phyloP scores from a whole-genome alignment of 1,140 invertebrate species.

The Drosophila carrolli region DNA sequence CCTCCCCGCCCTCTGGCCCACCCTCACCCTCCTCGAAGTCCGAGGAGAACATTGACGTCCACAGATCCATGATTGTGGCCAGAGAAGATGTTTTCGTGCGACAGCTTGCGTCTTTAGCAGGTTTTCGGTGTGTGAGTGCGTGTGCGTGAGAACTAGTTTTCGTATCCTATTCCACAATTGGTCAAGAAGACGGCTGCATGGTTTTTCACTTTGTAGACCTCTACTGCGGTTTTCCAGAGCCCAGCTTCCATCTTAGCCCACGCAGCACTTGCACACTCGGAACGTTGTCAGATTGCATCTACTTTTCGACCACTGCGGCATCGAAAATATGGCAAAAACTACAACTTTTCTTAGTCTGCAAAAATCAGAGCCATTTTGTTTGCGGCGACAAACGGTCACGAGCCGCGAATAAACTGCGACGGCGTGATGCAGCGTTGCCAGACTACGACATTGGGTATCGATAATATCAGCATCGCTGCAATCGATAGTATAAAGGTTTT shows the following conservation, averaged over 20 bases:
- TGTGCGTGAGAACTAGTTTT: constrained; percentile 67
- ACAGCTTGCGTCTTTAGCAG: constrained; percentile 11
- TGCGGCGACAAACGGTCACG: constrained; percentile 44
- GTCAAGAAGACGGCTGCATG: constrained; percentile 14
- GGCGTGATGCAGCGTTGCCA: constrained; percentile 4
- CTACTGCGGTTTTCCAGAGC: background rate
- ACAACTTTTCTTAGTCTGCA: constrained; percentile 51
- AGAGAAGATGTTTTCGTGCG: constrained; percentile 9
- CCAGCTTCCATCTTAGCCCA: constrained; percentile 11
- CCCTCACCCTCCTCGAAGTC: constrained; percentile 62
- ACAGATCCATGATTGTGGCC: constrained; percentile 71
- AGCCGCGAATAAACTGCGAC: constrained; percentile 3
- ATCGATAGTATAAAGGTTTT: background rate
- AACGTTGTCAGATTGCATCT: constrained; percentile 20
- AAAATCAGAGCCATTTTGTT: constrained; percentile 77
- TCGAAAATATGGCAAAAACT: constrained; percentile 2
- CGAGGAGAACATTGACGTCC: constrained; percentile 79
- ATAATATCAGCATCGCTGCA: background rate
- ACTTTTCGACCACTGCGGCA: background rate
- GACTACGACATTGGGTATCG: background rate
- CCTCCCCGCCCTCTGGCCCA: constrained; percentile 3
- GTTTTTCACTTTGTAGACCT: constrained; percentile 26
- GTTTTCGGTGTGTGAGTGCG: constrained; percentile 23
- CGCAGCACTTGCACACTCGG: constrained; percentile 9
- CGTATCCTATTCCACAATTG: constrained; percentile 53